phyloP scores from a whole-genome alignment of 2,113 vertebrate species.

The Zosterops japonicus region DNA sequence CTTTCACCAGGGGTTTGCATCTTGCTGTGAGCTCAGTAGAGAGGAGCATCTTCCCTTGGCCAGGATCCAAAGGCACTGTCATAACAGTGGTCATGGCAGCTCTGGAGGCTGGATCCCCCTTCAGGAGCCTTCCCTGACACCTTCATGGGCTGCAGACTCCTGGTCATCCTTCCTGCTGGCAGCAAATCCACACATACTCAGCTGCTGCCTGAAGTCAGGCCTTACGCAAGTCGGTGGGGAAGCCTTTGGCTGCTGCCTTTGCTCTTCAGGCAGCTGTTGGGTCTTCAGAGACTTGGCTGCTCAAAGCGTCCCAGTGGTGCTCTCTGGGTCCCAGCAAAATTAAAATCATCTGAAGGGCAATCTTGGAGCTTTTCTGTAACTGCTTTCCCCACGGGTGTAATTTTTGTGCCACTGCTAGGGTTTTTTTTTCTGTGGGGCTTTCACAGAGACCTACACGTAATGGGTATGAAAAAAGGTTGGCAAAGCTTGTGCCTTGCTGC shows the following conservation, averaged over 20 bases:
- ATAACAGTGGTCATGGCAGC: fast-evolving
- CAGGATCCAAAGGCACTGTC: background rate
- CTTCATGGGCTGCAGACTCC: background rate
- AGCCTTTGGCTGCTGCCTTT: fast-evolving
- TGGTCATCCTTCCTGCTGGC: background rate
- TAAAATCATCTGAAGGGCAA: background rate
- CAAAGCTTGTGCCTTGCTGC: background rate
- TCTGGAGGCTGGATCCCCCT: background rate
- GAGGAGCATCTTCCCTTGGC: background rate
- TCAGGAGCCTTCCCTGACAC: background rate
- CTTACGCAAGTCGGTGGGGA: background rate
- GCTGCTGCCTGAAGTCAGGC: background rate
- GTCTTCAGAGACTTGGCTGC: background rate
- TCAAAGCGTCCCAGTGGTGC: background rate
- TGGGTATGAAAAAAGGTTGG: background rate
- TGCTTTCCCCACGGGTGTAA: background rate
- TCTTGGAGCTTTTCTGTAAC: background rate
- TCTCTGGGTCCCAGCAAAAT: background rate
- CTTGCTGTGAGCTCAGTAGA: background rate
- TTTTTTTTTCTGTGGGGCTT: background rate
- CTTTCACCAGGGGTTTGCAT: background rate
- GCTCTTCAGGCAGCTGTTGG: background rate
- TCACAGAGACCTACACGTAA: fast-evolving
- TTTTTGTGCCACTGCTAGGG: background rate
- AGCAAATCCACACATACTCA: background rate